These are phyloP conservation scores for Geodia barretti DNA, from an alignment of 37 sponge, comb jelly and placozoan species.

Conservation along the genomic window DNA sequence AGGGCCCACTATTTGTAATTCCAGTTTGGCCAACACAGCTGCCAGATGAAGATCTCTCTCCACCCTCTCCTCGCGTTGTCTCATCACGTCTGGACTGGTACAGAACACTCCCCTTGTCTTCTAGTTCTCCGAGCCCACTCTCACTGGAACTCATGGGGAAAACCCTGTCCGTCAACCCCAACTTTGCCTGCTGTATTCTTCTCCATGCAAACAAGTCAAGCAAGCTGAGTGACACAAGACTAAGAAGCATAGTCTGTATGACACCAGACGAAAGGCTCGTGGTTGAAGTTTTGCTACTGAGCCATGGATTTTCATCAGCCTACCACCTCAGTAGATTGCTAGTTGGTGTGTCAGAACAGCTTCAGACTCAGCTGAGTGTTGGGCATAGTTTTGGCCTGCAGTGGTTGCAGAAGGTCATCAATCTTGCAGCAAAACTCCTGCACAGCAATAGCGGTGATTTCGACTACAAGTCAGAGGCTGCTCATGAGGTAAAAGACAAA, in stretches of 20 bases:
- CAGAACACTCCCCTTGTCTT: background rate
- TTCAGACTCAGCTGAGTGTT: conserved; percentile 29
- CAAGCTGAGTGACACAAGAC: background rate
- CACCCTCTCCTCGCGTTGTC: background rate
- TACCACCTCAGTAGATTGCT: background rate
- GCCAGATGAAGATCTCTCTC: too few relatives aligned
- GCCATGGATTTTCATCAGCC: conserved; percentile 35
- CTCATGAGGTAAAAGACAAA: background rate
- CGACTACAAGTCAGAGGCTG: background rate
- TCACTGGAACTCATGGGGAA: conserved; percentile 34
- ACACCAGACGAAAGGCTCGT: conserved; percentile 12
- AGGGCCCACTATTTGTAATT: background rate
- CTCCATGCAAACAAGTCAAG: background rate
- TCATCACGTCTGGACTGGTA: conserved; percentile 56
- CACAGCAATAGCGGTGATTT: background rate
- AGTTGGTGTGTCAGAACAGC: background rate
- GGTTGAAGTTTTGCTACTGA: conserved; percentile 40
- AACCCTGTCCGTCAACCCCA: conserved; percentile 4
- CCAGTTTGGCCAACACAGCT: too few relatives aligned
- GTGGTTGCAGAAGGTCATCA: conserved; percentile 8
- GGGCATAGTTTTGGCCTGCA: background rate
- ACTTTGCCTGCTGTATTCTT: conserved; percentile 34
- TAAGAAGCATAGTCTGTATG: background rate
- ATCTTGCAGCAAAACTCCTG: background rate
- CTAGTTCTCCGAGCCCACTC: background rate